Evolutionary conservation across 30 jellyfish, hydroid and myxozoan genomes (phyloP).

Genomic region (Aurelia sp.): DNA sequence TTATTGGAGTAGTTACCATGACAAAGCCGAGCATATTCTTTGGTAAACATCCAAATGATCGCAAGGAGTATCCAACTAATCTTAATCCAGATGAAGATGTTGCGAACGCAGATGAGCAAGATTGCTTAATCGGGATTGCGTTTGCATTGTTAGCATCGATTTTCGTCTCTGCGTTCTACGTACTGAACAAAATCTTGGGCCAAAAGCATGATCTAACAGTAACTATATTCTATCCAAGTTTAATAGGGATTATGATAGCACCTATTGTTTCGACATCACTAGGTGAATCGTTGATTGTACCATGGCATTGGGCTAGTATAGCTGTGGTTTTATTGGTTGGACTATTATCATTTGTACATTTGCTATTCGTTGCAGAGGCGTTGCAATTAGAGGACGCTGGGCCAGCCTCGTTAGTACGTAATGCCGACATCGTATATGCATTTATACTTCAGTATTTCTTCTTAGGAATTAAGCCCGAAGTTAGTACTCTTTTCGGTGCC

Average conservation of each 20-base stretch:
- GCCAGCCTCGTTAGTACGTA: constrained; percentile 90
- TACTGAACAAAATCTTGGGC: constrained; percentile 73
- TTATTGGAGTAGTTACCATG: constrained; percentile 80
- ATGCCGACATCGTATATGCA: constrained; percentile 86
- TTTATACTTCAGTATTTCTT: constrained; percentile 78
- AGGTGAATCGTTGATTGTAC: constrained; percentile 57
- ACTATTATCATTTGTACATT: constrained; percentile 79
- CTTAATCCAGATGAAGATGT: constrained; percentile 41
- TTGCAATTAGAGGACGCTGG: constrained; percentile 93
- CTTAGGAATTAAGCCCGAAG: constrained; percentile 70
- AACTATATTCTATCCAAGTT: constrained; percentile 80
- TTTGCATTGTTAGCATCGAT: constrained; percentile 73
- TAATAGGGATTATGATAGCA: constrained; percentile 75
- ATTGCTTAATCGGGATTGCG: constrained; percentile 63
- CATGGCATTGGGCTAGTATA: constrained; percentile 70
- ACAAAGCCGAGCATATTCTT: constrained; percentile 86
- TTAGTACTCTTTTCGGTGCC: constrained; percentile 84
- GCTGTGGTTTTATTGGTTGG: constrained; percentile 73
- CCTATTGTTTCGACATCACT: constrained; percentile 28
- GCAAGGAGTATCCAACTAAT: constrained; percentile 42
- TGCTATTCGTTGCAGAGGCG: constrained; percentile 86
- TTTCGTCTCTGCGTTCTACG: constrained; percentile 74
- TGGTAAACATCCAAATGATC: constrained; percentile 32
- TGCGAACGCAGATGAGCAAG: constrained; percentile 43
- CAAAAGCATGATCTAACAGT: constrained; percentile 72